Evolutionary conservation across 2,113 vertebrate genomes (phyloP).

Genomic region (Eublepharis macularius): DNA sequence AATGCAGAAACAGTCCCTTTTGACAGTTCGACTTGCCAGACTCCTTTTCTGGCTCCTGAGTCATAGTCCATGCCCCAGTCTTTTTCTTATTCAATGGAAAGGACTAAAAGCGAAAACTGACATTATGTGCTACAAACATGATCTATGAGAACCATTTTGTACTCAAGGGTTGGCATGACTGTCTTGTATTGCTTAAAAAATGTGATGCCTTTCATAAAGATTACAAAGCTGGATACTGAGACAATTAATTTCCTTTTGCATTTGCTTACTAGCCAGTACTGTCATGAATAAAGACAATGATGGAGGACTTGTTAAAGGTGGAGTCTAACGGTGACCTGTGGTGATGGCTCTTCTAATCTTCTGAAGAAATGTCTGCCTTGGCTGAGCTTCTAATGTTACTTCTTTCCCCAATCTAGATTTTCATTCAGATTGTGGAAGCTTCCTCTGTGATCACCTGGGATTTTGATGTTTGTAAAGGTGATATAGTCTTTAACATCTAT

Average conservation of each 20-base stretch:
- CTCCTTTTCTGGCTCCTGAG: no score
- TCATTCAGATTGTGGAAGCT: slow-evolving; percentile 90
- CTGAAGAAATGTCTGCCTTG: background rate
- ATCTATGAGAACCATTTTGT: no score
- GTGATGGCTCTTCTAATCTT: background rate
- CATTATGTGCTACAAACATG: background rate
- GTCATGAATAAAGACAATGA: background rate
- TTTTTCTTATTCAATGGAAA: no score
- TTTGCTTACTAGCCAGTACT: background rate
- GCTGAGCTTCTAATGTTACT: background rate
- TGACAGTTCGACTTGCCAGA: no score
- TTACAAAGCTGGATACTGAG: background rate
- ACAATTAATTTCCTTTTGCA: background rate
- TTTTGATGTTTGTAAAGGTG: slow-evolving; percentile 95
- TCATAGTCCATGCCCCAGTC: no score
- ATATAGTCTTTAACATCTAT: slow-evolving; percentile 92
- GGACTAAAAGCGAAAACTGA: background rate
- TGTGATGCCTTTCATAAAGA: background rate
- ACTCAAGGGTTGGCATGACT: background rate
- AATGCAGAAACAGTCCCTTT: background rate
- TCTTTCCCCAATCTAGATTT: slow-evolving; percentile 76
- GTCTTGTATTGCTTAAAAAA: background rate
- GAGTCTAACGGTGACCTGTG: background rate
- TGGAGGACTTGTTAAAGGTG: background rate
- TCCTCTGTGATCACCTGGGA: slow-evolving; percentile 98